Evolutionary conservation across 2,113 vertebrate species (phyloP).

Genomic region (Caloenas nicobarica): DNA sequence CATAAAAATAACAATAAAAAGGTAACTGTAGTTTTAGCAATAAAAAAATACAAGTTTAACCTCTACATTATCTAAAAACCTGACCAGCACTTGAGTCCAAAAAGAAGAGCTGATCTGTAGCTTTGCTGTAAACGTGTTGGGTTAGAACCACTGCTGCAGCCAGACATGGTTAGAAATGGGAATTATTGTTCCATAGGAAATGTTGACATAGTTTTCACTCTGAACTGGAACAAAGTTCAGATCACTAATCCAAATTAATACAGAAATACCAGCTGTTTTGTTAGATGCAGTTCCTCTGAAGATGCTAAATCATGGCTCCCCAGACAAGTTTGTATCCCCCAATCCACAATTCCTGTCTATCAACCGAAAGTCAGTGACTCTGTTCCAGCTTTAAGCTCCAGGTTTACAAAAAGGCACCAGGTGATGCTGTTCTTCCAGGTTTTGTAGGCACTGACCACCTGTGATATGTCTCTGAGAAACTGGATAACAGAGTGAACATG

Average conservation of each 20-base stretch:
- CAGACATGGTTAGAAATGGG: neutral
- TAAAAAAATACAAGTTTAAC: neutral
- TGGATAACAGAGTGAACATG: rapidly evolving
- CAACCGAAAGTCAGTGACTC: neutral
- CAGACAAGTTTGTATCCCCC: neutral
- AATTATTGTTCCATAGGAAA: neutral
- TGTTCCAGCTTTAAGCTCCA: neutral
- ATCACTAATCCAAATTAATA: neutral
- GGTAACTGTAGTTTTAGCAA: neutral
- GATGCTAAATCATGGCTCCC: neutral
- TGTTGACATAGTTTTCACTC: neutral
- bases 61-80: neutral
- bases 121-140: neutral
- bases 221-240: neutral
- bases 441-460: neutral
- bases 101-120: neutral
- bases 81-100: neutral
- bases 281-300: neutral
- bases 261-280: neutral
- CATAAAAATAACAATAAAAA: neutral
- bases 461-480: neutral
- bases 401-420: neutral
- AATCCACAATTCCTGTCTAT: neutral
- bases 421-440: neutral
- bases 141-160: neutral